Percentiles rank a stretch among this genome's conserved stretches.
phyloP scores from a whole-genome alignment of 2,888 invertebrate genomes.

The Parnassius glacialis region DNA sequence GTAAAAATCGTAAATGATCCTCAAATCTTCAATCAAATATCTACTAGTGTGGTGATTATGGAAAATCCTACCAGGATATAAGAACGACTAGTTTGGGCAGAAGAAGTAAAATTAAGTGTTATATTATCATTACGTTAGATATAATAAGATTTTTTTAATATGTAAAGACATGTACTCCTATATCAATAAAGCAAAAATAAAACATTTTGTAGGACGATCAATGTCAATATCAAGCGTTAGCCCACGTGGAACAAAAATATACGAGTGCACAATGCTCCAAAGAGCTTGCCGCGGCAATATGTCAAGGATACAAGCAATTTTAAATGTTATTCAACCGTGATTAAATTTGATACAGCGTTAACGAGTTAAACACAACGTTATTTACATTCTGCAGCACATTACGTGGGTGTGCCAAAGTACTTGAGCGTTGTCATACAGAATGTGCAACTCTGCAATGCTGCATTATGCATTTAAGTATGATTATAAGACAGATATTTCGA shows the following conservation, averaged over 20 bases:
- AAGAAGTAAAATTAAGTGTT: neutral
- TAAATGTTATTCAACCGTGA: constrained; percentile 6
- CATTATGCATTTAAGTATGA: constrained; percentile 28
- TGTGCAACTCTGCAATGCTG: constrained; percentile 17
- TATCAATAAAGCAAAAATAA: constrained; percentile 7
- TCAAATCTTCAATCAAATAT: too few relatives aligned
- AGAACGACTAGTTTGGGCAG: too few relatives aligned
- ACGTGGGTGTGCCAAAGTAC: constrained; percentile 22
- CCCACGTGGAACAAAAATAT: constrained; percentile 13
- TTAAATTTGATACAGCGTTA: constrained; percentile 11
- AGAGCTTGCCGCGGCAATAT: neutral
- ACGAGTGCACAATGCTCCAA: constrained; percentile 2
- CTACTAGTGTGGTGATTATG: too few relatives aligned
- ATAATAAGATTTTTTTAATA: too few relatives aligned
- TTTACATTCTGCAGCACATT: constrained; percentile 13
- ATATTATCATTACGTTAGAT: neutral
- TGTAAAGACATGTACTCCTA: neutral
- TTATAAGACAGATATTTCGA: constrained; percentile 25
- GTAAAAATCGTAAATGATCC: too few relatives aligned
- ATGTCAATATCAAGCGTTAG: constrained; percentile 18
- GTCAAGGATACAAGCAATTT: constrained; percentile 10
- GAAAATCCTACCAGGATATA: too few relatives aligned
- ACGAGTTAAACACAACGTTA: constrained; percentile 1
- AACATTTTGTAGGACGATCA: constrained; percentile 18
- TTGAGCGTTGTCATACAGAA: constrained; percentile 19